Base-by-base conservation (phyloP, 2,113 vertebrate genomes). In the Formicarius rufipectus region DNA sequence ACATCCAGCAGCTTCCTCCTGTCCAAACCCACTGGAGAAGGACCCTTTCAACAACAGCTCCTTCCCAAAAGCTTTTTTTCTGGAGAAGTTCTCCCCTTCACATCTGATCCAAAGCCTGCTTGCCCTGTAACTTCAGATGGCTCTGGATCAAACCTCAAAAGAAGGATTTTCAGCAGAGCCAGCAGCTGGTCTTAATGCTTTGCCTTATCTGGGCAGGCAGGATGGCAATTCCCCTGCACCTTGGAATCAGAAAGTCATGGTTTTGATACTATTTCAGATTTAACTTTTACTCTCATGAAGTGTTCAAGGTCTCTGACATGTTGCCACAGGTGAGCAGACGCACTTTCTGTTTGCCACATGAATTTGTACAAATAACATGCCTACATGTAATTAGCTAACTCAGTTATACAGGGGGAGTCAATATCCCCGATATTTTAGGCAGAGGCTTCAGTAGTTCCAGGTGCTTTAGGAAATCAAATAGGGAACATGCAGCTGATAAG, bases 11-110 rank as follows among this genome's bases (percentile, higher is more conserved):
- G 39, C 81, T 92, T 80, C 83, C 90, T 75, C 47, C 75, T 1
- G 0, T 4, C 69, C n/a, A 92, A 85, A 78, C 81, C 28, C 18
- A 30, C 18, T 0, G 0, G n/a, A 69, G 52, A 76, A 71, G 9
- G 58, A 47, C 58, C 56, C 31, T 71, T 73, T 40, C 42, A 25
- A 87, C 28, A 83, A 67, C 59, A 84, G 31, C 39, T 62, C 47
- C 4, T 84, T 80, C 50, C 74, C 40, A 58, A 42, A 52, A 60
- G n/a, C 60, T 72, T 68, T 78, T 63, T 62, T 40, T 47, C 5
- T 40, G 30, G 60, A 74, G 33, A 67, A 68, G 16, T 76, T 90
- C 37, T 66, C 25, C 9, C 6, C 58, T n/a, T 73, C 4, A 2
- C 25, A 42, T 21, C 55, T 33, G 53, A 73, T 45, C 66, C 2